Evolutionary conservation across 2,888 invertebrate genomes (phyloP), one percentile per base, ranked within the genome.

Genomic region (Penaeus monodon): DNA sequence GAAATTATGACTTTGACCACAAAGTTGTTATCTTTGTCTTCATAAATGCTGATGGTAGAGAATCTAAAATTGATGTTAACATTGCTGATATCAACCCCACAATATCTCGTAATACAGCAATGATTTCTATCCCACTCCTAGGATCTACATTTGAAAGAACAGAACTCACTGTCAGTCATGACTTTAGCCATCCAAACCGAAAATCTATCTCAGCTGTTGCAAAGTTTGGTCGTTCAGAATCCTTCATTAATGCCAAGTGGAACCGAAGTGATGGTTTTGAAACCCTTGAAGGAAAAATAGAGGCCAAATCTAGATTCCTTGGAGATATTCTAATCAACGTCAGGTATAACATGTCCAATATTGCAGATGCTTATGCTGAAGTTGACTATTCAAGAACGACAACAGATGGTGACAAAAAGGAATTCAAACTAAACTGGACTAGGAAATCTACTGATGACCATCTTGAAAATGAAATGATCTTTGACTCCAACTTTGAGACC

Each of bases 141-240:
- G 38, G n/a, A 44, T 7, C 38, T 44, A 66, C 38, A 29, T 64
- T 77, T 65, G 33, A 38, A 20, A 38, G 24, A 24, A 66, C 79
- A 44, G 38, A 79, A 22, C 27, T 87, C n/a, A 88, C 90, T n/a
- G 65, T 90, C 12, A 81, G 63, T 2, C 90, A 90, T 79, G 86
- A 90, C 73, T 88, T 90, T 63, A 85, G 87, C 29, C 76, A 83
- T 24, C 70, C 29, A 22, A 76, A 78, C n/a, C 68, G 38, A 38
- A 87, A 84, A 57, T 79, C 64, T 29, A 29, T 90, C 57, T 44
- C 78, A 29, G 81, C 78, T 33, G 64, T 87, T 64, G 88, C 83
- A 3, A 82, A 73, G 77, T 63, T 88, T 24, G 78, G 68, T 22
- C n/a, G 33, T 17, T 49, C 66, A 27, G 81, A 86, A 57, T 73